These are phyloP conservation scores for Netelia inedita DNA, from an alignment of 2,888 invertebrate genomes.

Conservation along the genomic window DNA sequence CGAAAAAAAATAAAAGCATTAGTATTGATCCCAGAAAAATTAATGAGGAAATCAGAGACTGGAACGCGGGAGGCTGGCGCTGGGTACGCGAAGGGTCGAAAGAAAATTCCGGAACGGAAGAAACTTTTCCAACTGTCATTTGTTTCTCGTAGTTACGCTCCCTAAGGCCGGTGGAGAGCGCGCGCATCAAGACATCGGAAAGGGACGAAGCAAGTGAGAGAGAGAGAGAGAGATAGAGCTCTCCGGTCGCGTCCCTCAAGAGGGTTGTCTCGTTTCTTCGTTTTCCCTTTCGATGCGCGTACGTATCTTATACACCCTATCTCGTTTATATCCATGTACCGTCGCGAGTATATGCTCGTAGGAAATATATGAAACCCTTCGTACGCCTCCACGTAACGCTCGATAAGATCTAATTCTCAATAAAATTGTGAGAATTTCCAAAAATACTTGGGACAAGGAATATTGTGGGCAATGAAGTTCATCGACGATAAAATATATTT, in stretches of 20 bases:
- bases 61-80: constrained; percentile 72
- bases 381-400: neutral
- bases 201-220: neutral
- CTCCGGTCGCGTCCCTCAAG: constrained; percentile 47
- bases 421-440: neutral
- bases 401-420: constrained; percentile 20
- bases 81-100: constrained; percentile 55
- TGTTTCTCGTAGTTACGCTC: constrained; percentile 71
- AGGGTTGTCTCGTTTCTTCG: constrained; percentile 56
- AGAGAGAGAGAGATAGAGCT: constrained; percentile 33
- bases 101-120: constrained; percentile 62
- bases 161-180: constrained; percentile 53
- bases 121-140: constrained; percentile 80
- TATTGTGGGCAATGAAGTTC: constrained; percentile 5
- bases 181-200: constrained; percentile 39
- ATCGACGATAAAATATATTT: constrained; percentile 11
- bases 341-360: neutral
- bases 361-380: constrained; percentile 7
- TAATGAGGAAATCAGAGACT: constrained; percentile 82
- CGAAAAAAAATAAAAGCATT: constrained; percentile 67
- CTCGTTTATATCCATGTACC: constrained; percentile 61
- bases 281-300: constrained; percentile 50
- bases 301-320: constrained; percentile 50
- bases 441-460: neutral
- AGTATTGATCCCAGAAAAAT: constrained; percentile 76